Evolutionary conservation across 2,888 invertebrate genomes (phyloP), one percentile per base, ranked within the genome.

Genomic region (Lomographa bimaculata): DNA sequence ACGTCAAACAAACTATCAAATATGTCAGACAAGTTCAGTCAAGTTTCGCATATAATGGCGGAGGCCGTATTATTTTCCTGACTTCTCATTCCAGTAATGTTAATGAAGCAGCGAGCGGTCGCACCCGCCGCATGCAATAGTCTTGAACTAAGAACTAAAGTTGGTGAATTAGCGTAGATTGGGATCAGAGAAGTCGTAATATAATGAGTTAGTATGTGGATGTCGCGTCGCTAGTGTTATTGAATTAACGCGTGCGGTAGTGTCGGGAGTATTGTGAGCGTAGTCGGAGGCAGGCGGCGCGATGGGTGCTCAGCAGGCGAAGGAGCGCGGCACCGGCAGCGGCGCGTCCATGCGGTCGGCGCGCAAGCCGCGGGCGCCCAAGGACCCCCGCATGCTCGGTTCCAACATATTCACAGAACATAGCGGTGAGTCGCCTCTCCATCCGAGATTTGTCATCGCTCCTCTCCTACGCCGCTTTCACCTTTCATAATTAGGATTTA

Each of bases 401-500:
- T 94, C 96, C 67, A 97, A 97, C 90, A 96, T 97, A 81, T 97
- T 97, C 89, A 97, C 97, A 20, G 97, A 97, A 90, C 97, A 97
- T 83, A 97, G 95, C 87, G 97, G 97, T 97, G 90, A 93, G 94
- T 91, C 51, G 58, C 35, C 16, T 16, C 21, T 28, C 21, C 21
- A 7, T n/a, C 16, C 8, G 9, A 21, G 29, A 29, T 29, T 19
- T 7, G 7, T 5, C 5, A 9, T 18, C 6, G 5, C 19, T 6
- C 8, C n/a, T 16, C 20, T 5, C 9, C 21, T 42, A 44, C 7
- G 14, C 11, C 11, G 17, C 23, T 34, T 28, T 34, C 40, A 28
- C 40, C 39, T 39, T 20, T n/a, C 14, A 4, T 14, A 4, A 2
- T 14, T 14, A 14, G 3, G 14, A 14, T 14, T 14, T n/a, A n/a